These are phyloP conservation scores for Xerus inauris DNA, from an alignment of 2,113 vertebrate species.

Conservation along the genomic window DNA sequence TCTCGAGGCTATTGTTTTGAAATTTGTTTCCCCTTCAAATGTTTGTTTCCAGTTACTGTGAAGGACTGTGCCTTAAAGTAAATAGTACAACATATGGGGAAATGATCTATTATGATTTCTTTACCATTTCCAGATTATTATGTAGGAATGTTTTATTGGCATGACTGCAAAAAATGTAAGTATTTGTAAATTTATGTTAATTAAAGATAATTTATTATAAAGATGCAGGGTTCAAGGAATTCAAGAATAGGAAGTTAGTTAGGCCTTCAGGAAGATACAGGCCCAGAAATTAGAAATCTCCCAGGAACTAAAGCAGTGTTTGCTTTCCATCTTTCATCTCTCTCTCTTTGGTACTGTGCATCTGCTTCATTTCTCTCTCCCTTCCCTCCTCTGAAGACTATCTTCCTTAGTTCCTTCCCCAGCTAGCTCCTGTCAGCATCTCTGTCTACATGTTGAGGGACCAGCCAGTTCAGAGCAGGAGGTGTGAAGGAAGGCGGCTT, in stretches of 20 bases:
- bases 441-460: not conserved
- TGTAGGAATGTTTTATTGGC: slow-evolving; percentile 2
- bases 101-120: not conserved
- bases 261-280: not conserved
- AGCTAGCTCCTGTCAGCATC: not conserved
- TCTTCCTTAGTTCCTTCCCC: not conserved
- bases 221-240: not conserved
- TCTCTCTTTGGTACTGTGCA: not conserved
- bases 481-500: not conserved
- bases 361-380: not conserved
- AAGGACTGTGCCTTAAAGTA: slow-evolving; percentile 30
- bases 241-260: not conserved
- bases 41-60: not conserved
- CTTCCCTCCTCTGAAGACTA: not conserved
- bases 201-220: slow-evolving; percentile 4
- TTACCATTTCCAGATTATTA: not conserved
- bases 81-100: not conserved
- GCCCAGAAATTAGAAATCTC: not conserved
- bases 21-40: not conserved
- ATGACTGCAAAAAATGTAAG: too few species aligned
- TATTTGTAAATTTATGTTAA: too few species aligned
- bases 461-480: not conserved
- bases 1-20: too few species aligned
- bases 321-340: not conserved
- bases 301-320: not conserved